Evolutionary conservation across 2,888 invertebrate species (phyloP).

Genomic region (Pharmacophagus antenor): DNA sequence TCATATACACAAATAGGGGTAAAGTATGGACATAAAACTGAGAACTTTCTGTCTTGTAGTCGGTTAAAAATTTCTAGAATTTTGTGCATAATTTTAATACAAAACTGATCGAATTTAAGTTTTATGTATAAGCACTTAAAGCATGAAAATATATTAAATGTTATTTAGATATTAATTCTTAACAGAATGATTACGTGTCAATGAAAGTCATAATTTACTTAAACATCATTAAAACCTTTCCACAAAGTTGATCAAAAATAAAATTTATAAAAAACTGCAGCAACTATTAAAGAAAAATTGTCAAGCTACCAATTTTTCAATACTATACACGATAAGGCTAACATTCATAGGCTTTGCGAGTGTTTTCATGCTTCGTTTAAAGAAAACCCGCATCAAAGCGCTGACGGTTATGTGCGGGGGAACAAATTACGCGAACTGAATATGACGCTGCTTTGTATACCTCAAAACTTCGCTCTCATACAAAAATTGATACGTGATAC

Average conservation of each 20-base stretch:
- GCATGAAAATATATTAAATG: too few relatives aligned
- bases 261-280: not conserved
- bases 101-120: too few relatives aligned
- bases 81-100: too few relatives aligned
- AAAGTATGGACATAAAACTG: too few relatives aligned
- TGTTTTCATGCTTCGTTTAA: constrained; percentile 23
- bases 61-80: too few relatives aligned
- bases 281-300: constrained; percentile 3
- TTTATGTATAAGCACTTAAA: too few relatives aligned
- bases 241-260: not conserved
- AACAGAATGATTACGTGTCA: too few relatives aligned
- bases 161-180: too few relatives aligned
- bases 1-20: too few relatives aligned
- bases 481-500: not conserved
- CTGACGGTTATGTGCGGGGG: constrained; percentile 12
- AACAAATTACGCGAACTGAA: constrained; percentile 24
- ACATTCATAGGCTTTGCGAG: constrained; percentile 7
- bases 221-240: not conserved
- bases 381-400: constrained; percentile 23
- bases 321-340: constrained; percentile 7
- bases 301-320: constrained; percentile 8
- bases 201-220: not conserved
- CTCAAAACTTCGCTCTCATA: constrained; percentile 1
- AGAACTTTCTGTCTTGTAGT: too few relatives aligned
- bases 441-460: constrained; percentile 21